Percentiles rank a stretch among this genome's conserved stretches.
Evolutionary conservation across 2,797 vertebrate species (phyloP).

Genomic region (Tamandua tetradactyla): DNA sequence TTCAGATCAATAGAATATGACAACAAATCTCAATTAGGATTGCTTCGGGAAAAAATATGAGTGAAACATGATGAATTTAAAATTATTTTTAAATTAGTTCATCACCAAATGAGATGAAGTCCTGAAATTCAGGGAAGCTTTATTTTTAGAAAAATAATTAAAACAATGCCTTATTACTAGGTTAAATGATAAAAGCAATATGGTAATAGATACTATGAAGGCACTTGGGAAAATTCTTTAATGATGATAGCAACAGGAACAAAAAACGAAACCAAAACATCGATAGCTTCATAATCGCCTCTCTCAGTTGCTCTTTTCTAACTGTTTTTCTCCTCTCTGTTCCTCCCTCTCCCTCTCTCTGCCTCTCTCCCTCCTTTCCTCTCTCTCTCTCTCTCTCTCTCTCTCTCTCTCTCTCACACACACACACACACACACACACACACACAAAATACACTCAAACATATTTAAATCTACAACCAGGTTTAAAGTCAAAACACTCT

Average conservation of each 20-base stretch:
- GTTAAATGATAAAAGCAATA: not conserved
- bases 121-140: not conserved
- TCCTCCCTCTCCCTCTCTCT: not conserved
- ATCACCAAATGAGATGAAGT: not conserved
- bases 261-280: not conserved
- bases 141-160: conserved; percentile 12
- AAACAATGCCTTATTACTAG: not conserved
- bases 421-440: not conserved
- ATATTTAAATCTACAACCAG: not conserved
- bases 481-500: not conserved
- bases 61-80: not conserved
- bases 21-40: not conserved
- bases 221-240: not conserved
- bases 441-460: not conserved
- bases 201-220: not conserved
- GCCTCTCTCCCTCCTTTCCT: not conserved
- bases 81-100: not conserved
- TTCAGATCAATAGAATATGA: not conserved
- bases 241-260: not conserved
- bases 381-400: not conserved
- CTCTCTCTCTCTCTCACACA: not conserved
- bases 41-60: not conserved
- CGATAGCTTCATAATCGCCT: not conserved
- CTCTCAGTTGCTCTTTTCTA: no score
- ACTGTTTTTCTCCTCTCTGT: no score